Base-by-base conservation (phyloP, 2,888 invertebrate species). In the Lepidochitona cinerea region DNA sequence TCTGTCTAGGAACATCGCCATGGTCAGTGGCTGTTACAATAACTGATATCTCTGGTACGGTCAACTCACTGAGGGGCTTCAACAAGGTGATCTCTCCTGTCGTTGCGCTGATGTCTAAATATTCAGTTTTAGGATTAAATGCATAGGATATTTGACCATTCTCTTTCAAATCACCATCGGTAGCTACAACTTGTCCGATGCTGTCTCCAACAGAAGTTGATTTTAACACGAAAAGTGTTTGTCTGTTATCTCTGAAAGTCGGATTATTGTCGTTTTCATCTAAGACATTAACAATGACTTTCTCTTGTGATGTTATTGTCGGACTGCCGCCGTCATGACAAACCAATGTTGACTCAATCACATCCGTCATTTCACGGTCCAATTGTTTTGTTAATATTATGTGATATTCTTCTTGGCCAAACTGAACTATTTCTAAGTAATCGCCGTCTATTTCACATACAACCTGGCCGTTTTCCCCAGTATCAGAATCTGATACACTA, bases 121-220 rank as follows among this genome's bases (percentile, higher is more conserved):
- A n/a, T 54, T 54, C 23, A 54, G 7, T 54, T 23, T 12, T 23
- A 7, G 12, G 54, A n/a, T 18, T 94, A 95, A 92, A 96, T 97
- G 93, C 94, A 0, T 79, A 81, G 18, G 52, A 37, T 35, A 97
- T 96, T 79, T 96, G 95, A 1, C 97, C 97, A 90, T 97, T 97
- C 1, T 94, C 91, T 0, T 97, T 97, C 87, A 96, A 96, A 91
- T 98, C 97, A 89, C 94, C 93, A 89, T 98, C 97, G 23, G 95
- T 94, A 0, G 68, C 68, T 4, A 29, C 37, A 32, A 76, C 75
- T 14, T 59, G 68, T 9, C 64, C 33, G 9, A 78, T 36, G 7
- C 35, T 9, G 37, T 59, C 37, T 14, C 64, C 71, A 7, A 23
- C 32, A 4, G 7, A 14, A 37, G n/a, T 32, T n/a, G 59, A 12